Base-by-base conservation (phyloP, 2,888 invertebrate species). In the Cantharis lateralis region DNA sequence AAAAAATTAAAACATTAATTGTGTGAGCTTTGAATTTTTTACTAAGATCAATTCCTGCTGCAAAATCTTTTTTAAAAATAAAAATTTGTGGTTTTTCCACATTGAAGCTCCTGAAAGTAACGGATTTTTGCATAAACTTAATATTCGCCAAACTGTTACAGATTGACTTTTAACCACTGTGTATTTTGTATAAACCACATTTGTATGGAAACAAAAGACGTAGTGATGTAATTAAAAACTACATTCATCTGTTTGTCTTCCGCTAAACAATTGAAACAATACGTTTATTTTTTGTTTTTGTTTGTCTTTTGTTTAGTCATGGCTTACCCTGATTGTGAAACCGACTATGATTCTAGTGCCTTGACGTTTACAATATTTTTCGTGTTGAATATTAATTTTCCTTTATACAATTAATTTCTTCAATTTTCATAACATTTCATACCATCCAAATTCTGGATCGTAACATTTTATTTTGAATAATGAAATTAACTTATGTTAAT, bases 211-310 rank as follows among this genome's bases (percentile, higher is more conserved):
- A 83, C 84, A 83, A 84, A 83, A 81, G 82, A 74, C 79, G 76
- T 79, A 80, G 79, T 82, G 83, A 82, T 82, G 82, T 83, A 84
- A 83, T 83, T 84, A 83, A 84, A 83, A 83, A 82, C 82, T 84
- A 83, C 83, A 84, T 82, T 84, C 83, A 83, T 84, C 82, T 84
- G 84, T 83, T 83, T 83, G 83, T 83, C 82, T 83, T 84, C 24
- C 81, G 76, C 79, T 71, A 78, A 83, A 84, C 84, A 84, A 84
- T 83, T 83, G 83, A 83, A 84, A 83, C 84, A 84, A 83, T 83
- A 82, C 83, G 81, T 80, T 79, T 83, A 82, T 74, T 82, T 83
- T 83, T 82, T 80, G 79, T 80, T 66, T 66, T 63, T 77, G 80
- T 74, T 80, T 73, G 75, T 81, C 83, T 83, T 82, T 84, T 83